Evolutionary conservation across 2,888 invertebrate species (phyloP).

Genomic region (Nomada lathburiana): DNA sequence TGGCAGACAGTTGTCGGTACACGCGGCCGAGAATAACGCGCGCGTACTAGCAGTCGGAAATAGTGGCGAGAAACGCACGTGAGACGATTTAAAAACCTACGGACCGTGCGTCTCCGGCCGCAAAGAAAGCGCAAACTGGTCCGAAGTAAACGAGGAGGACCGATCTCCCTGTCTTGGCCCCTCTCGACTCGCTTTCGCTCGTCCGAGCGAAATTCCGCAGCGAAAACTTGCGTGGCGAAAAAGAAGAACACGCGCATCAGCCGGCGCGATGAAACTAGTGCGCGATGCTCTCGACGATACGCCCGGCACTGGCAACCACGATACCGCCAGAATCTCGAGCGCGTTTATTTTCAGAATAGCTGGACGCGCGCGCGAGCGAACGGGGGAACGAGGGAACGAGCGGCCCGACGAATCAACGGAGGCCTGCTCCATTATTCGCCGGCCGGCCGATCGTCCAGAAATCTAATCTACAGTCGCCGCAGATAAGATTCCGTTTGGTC

Average conservation of each 20-base stretch:
- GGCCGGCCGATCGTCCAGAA: conserved; percentile 47
- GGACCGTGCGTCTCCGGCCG: too few relatives aligned
- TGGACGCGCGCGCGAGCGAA: conserved; percentile 19
- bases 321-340: conserved; percentile 54
- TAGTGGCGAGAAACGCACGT: conserved; percentile 43
- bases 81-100: neutral
- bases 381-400: neutral
- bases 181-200: too few relatives aligned
- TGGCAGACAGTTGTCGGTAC: conserved; percentile 73
- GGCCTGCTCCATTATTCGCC: conserved; percentile 6
- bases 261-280: neutral
- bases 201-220: too few relatives aligned
- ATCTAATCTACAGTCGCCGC: conserved; percentile 66
- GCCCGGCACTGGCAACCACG: conserved; percentile 50
- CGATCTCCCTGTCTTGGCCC: too few relatives aligned
- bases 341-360: conserved; percentile 71
- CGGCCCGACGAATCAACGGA: conserved; percentile 30
- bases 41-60: conserved; percentile 65
- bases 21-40: conserved; percentile 73
- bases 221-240: too few relatives aligned
- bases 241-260: too few relatives aligned
- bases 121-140: too few relatives aligned
- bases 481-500: conserved; percentile 65
- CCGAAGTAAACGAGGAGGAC: too few relatives aligned
- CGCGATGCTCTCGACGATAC: conserved; percentile 4